These are phyloP conservation scores for Guaruba guarouba DNA, from an alignment of 2,113 vertebrate species.

Conservation along the genomic window DNA sequence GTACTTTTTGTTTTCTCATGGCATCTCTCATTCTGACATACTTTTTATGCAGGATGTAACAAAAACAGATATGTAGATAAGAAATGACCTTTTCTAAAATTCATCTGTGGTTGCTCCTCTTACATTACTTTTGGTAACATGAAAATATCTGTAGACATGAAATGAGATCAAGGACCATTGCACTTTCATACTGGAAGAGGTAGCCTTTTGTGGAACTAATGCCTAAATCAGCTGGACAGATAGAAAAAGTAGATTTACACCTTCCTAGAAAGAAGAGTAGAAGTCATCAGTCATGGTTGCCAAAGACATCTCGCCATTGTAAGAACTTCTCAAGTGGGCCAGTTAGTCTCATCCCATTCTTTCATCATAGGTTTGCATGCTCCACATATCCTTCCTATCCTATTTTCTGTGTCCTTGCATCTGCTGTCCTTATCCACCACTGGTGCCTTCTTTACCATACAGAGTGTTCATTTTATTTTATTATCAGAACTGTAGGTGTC, in stretches of 20 bases:
- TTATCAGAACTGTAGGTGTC: background rate
- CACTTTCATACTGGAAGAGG: background rate
- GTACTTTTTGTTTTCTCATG: background rate
- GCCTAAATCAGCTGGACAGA: background rate
- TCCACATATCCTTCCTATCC: background rate
- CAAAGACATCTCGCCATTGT: background rate
- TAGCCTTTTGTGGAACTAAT: background rate
- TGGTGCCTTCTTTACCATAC: background rate
- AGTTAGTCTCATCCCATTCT: background rate
- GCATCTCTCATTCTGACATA: background rate
- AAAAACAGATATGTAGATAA: background rate
- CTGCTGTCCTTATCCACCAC: background rate
- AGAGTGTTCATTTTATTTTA: background rate
- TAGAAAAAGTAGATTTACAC: background rate
- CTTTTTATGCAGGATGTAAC: background rate
- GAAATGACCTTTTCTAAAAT: background rate
- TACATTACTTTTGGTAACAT: background rate
- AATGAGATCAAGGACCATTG: background rate
- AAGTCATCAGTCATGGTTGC: background rate
- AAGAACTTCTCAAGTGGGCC: background rate
- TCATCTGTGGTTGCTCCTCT: background rate
- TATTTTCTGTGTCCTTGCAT: background rate
- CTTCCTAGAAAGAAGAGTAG: background rate
- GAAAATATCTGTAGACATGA: background rate
- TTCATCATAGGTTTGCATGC: background rate